phyloP scores from a whole-genome alignment of 2,888 invertebrate species.

The Cosmia trapezina region DNA sequence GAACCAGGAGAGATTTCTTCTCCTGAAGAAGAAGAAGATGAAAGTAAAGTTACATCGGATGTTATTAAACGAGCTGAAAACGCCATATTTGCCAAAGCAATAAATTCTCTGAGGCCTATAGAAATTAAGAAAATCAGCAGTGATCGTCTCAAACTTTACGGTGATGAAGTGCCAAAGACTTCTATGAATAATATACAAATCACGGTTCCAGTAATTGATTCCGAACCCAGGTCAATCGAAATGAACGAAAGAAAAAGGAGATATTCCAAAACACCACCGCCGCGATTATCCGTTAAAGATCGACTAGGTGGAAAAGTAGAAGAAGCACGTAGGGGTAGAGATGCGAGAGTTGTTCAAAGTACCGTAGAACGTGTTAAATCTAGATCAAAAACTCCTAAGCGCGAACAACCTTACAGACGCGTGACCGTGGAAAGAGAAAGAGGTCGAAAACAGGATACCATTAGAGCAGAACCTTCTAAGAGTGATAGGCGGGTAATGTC shows the following conservation, averaged over 20 bases:
- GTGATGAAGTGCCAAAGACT: slow-evolving; percentile 85
- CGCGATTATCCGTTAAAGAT: slow-evolving; percentile 94
- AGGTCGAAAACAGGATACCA: slow-evolving; percentile 80
- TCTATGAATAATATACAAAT: slow-evolving; percentile 89
- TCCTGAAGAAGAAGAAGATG: slow-evolving; percentile 88
- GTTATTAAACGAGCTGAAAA: slow-evolving; percentile 97
- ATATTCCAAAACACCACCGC: slow-evolving; percentile 90
- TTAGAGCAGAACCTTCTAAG: slow-evolving; percentile 74
- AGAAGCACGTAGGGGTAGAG: slow-evolving; percentile 88
- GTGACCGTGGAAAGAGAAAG: slow-evolving; percentile 88
- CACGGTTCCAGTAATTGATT: slow-evolving; percentile 87
- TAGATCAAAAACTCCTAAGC: slow-evolving; percentile 88
- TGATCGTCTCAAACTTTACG: slow-evolving; percentile 92
- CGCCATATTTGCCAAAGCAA: slow-evolving; percentile 97
- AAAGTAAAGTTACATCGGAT: slow-evolving; percentile 95
- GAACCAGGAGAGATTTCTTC: slow-evolving; percentile 87
- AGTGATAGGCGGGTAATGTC: slow-evolving; percentile 74
- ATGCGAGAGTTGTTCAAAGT: slow-evolving; percentile 89
- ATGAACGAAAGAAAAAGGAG: slow-evolving; percentile 84
- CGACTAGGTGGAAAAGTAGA: slow-evolving; percentile 94
- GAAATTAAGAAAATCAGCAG: slow-evolving; percentile 94
- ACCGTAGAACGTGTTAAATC: slow-evolving; percentile 90
- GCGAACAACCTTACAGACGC: slow-evolving; percentile 85
- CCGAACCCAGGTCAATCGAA: slow-evolving; percentile 86
- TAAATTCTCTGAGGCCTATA: slow-evolving; percentile 94